Base-by-base conservation (phyloP, 2,888 invertebrate genomes). In the Agriopis leucophaearia region DNA sequence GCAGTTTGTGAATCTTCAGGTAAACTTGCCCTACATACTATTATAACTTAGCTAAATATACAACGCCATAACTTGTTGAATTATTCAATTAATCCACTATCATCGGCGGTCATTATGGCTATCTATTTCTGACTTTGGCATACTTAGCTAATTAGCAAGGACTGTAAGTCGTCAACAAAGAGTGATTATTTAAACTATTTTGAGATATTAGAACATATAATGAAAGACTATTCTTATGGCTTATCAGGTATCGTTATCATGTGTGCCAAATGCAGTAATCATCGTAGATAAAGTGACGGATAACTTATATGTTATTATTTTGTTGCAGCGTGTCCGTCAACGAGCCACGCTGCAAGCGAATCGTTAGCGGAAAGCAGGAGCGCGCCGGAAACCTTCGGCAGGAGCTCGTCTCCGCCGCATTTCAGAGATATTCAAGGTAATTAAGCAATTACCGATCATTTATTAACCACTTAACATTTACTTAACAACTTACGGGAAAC, bases 371-470 rank as follows among this genome's bases (percentile, higher is more conserved):
- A 90, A 63, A 86, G 87, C 71, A 88, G 82, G 76, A 84, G 80
- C 75, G 76, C 80, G 59, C 69, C 84, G 52, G 89, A 88, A 61
- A 81, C 78, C 73, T 79, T 86, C 68, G 86, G 81, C 70, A 83
- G 87, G 70, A 82, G 83, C 72, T 79, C 78, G 60, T 87, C 88
- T 69, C 90, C 92, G 58, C 89, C 90, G 63, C 86, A 86, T 55
- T 88, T 79, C 72, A 89, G 82, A 73, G 91, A 92, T 82, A 80
- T 87, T 70, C 88, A 91, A 89, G 93, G 92, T 91, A 80, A 73
- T 69, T 73, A 45, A 60, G 52, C 60, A 65, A 68, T 69, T 66
- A 70, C 13, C 48, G 55, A 35, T 27, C 35, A 57, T 71, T 45
- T 70, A 74, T 67, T 54, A 27, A 55, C 65, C 66, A 55, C 66